Percentiles rank a stretch among this genome's conserved stretches.
Conservation (phyloP, 2,113 vertebrate species). For the Ctenomys sociabilis region DNA sequence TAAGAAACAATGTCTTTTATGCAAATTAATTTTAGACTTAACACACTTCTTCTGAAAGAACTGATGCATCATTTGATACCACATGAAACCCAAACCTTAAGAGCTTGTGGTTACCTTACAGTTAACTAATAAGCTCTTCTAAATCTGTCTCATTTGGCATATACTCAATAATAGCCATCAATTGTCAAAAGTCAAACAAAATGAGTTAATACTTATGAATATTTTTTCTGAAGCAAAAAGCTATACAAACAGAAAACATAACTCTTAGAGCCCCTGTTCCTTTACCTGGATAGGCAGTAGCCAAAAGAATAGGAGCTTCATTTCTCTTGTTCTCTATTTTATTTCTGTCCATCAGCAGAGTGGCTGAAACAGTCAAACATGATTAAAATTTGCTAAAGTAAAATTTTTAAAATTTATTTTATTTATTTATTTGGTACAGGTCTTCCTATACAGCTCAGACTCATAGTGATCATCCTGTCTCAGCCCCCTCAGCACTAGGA, state of each 20-base stretch:
- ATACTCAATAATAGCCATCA: background rate
- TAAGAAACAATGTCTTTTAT: conserved; percentile 1
- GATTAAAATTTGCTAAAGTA: background rate
- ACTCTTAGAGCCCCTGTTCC: background rate
- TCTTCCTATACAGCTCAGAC: too few species aligned
- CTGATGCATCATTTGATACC: conserved; percentile 44
- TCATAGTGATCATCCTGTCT: too few species aligned
- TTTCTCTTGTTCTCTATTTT: background rate
- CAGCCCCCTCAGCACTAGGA: too few species aligned
- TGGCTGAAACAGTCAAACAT: background rate
- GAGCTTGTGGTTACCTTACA: background rate
- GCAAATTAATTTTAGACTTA: conserved; percentile 53
- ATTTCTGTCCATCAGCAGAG: background rate
- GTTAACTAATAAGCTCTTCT: conserved; percentile 37
- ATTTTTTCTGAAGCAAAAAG: background rate
- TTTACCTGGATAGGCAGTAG: background rate
- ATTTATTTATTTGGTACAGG: too few species aligned
- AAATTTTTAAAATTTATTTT: background rate
- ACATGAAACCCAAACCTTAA: conserved; percentile 50
- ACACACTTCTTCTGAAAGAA: conserved; percentile 56
- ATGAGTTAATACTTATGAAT: background rate
- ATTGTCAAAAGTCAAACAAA: conserved; percentile 41
- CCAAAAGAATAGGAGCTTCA: background rate
- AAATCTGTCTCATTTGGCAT: conserved; percentile 2
- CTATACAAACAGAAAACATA: background rate